Evolutionary conservation across 2,113 vertebrate species (phyloP), one percentile per base, ranked within the genome.

Genomic region (Colaptes auratus): DNA sequence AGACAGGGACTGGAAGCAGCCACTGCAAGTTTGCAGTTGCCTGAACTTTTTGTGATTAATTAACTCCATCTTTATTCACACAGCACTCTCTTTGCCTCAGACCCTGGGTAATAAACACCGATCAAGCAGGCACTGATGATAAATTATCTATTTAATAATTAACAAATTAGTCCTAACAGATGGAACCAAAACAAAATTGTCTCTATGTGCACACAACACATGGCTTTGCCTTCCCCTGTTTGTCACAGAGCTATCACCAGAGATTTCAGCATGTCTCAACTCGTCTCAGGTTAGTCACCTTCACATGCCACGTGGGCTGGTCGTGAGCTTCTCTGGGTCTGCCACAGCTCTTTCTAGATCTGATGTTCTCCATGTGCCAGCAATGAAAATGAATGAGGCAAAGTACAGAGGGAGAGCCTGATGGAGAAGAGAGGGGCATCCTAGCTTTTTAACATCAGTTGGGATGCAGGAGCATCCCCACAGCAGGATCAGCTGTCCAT

Each of bases 131-230:
- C 96, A 91, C 89, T 39, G 30, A 95, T 97, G 97, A 98, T 97
- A 95, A 97, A 97, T 97, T 96, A 94, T 96, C 96, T 97, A 74
- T 96, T 98, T 95, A 96, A 95, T 98, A 97, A 98, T 98, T 97
- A 97, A 97, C 97, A 97, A 97, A 98, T 97, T 96, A 98, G 96
- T 96, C 96, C 89, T 92, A 93, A 95, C 97, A 97, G 97, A 98
- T 97, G 96, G 97, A 97, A 96, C 93, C 95, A 93, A 97, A 97
- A 93, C 94, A 96, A 93, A 96, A 66, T 88, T 89, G 95, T 95
- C 94, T 96, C 92, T 95, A 58, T 84, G 86, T 21, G 83, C 84
- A 81, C 76, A 90, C 46, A 90, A 69, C 70, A 31, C 73, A 16
- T 2, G 18, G 21, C 11, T 85, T 83, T 83, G 90, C 71, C 85